Base-by-base conservation (phyloP, 2,113 vertebrate species). In the Rana temporaria region DNA sequence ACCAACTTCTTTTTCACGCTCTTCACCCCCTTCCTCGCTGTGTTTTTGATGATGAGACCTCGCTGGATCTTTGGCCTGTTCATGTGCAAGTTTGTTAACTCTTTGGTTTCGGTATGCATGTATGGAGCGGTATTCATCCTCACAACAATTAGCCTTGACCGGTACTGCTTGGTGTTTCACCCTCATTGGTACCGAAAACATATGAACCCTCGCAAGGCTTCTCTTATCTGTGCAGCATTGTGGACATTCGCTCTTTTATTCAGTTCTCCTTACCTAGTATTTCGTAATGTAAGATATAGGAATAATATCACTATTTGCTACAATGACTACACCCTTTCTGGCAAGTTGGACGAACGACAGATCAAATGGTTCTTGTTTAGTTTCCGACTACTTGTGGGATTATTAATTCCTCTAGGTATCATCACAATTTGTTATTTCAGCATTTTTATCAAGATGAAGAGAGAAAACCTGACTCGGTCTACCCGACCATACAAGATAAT, bases 401-500 rank as follows among this genome's bases (percentile, higher is more conserved):
- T 96, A 48, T 22, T 95, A 0, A 66, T 92, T 14, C 95, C 95
- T 1, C 94, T 97, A 34, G 1, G 88, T 8, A 26, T 92, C 69
- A 96, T 97, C 19, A 81, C 89, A 12, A 16, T 91, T 74, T 95
- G 94, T 86, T 96, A 96, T 82, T 84, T 87, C 1, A 26, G 89
- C 81, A 92, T 96, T 78, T 90, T 92, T 72, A 22, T 87, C 72
- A 94, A 90, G 82, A 91, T 95, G 75, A 90, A 79, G 83, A 88
- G 79, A 74, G 94, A 86, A 73, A 85, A 86, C 7, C 89, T 96
- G 88, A 86, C 85, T 11, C 95, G 91, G 84, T 92, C 91, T 34
- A 84, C 85, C 53, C 96, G 95, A 77, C 93, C 95, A 1, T 94
- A 96, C 75, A 94, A 89, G 79, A 92, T 96, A 79, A 95, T 96